Evolutionary conservation across 2,888 invertebrate species (phyloP).

Genomic region (Meghimatium bilineatum): DNA sequence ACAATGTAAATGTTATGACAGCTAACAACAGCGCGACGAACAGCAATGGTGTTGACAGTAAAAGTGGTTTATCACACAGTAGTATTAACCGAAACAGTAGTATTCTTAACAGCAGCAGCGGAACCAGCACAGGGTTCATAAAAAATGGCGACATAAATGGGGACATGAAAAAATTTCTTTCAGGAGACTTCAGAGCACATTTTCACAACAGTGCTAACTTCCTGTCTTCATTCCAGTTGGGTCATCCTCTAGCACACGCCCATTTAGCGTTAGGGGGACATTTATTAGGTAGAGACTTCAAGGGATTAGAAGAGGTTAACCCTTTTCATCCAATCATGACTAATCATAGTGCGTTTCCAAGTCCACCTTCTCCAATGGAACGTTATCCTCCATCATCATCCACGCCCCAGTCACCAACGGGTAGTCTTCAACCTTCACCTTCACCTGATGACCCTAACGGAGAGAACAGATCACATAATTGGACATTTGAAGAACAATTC

Average conservation of each 20-base stretch:
- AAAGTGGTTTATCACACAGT: not conserved
- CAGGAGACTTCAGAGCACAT: slow-evolving; percentile 53
- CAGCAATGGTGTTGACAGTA: not conserved
- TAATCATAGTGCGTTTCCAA: slow-evolving; percentile 47
- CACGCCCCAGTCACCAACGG: slow-evolving; percentile 80
- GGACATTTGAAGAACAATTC: slow-evolving; percentile 99
- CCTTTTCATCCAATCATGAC: slow-evolving; percentile 44
- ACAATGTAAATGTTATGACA: not conserved
- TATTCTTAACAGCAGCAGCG: slow-evolving; percentile 5
- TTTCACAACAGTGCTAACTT: slow-evolving; percentile 47
- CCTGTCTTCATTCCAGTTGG: slow-evolving; percentile 49
- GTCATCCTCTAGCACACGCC: slow-evolving; percentile 48
- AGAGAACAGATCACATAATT: slow-evolving; percentile 80
- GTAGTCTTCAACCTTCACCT: slow-evolving; percentile 59
- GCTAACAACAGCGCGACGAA: slow-evolving; percentile 4
- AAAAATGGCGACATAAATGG: slow-evolving; percentile 9
- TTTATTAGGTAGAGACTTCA: slow-evolving; percentile 37
- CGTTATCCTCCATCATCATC: slow-evolving; percentile 78
- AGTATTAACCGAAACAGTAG: slow-evolving; percentile 20
- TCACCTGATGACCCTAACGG: slow-evolving; percentile 76
- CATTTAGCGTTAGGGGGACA: slow-evolving; percentile 51
- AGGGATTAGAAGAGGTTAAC: slow-evolving; percentile 33
- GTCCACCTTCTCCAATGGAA: slow-evolving; percentile 39
- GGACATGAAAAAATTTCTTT: slow-evolving; percentile 24
- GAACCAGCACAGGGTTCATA: slow-evolving; percentile 18